These are phyloP conservation scores for Phlogophora meticulosa DNA, from an alignment of 2,888 invertebrate genomes.

Conservation along the genomic window DNA sequence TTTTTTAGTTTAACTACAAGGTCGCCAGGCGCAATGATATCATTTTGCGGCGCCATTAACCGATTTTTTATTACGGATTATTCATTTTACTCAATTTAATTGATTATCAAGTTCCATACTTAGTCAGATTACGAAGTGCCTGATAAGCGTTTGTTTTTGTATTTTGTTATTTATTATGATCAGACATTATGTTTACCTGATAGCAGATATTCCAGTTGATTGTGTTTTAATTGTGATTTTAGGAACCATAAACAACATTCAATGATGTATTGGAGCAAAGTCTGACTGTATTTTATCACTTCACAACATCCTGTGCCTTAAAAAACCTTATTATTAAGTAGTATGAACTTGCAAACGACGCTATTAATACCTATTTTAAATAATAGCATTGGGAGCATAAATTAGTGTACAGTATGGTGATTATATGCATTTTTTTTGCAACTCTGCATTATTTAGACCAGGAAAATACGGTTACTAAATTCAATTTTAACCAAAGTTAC, in stretches of 20 bases:
- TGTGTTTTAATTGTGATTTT: background rate
- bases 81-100: constrained; percentile 8
- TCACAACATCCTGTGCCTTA: background rate
- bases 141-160: constrained; percentile 23
- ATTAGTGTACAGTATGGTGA: too few species aligned
- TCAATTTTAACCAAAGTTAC: constrained; percentile 8
- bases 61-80: constrained; percentile 4
- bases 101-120: constrained; percentile 11
- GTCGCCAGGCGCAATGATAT: background rate
- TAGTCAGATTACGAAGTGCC: background rate
- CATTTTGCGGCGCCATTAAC: constrained; percentile 7
- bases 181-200: background rate
- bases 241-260: background rate
- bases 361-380: background rate
- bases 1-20: constrained; percentile 15
- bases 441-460: background rate
- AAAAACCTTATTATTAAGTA: background rate
- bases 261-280: background rate
- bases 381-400: background rate
- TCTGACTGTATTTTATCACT: background rate
- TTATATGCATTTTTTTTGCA: too few species aligned
- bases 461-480: constrained; percentile 12
- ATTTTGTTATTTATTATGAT: constrained; percentile 25
- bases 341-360: background rate
- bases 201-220: background rate